A percentile compares a stretch with the other conserved stretches of the same genome.
phyloP scores from a whole-genome alignment of 1,140 invertebrate genomes.

The Polyergus mexicanus region DNA sequence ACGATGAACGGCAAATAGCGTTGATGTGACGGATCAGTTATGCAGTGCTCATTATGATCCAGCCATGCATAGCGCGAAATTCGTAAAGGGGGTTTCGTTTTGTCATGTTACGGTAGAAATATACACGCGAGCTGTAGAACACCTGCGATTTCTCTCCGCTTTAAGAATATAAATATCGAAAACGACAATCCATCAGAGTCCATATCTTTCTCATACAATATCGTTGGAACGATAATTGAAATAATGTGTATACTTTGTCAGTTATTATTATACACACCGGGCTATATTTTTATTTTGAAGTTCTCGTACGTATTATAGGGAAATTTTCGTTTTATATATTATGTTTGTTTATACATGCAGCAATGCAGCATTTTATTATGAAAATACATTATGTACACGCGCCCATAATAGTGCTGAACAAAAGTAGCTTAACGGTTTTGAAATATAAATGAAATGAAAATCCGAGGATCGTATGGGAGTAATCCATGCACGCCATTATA shows the following conservation, averaged over 20 bases:
- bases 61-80: slow-evolving; percentile 40
- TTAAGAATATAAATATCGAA: background rate
- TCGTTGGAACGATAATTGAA: background rate
- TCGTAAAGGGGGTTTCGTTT: slow-evolving; percentile 1
- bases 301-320: background rate
- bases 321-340: slow-evolving; percentile 23
- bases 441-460: slow-evolving; percentile 57
- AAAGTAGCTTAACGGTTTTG: slow-evolving; percentile 42
- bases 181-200: background rate
- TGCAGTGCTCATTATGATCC: slow-evolving; percentile 40
- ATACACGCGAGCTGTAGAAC: background rate
- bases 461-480: slow-evolving; percentile 11
- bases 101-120: slow-evolving; percentile 50
- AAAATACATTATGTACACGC: background rate
- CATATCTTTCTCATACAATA: background rate
- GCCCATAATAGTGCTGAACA: background rate
- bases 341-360: background rate
- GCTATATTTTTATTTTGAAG: slow-evolving; percentile 2
- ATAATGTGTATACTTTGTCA: background rate
- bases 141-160: slow-evolving; percentile 15
- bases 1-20: background rate
- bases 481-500: slow-evolving; percentile 8
- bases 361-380: slow-evolving; percentile 35
- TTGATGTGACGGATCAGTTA: slow-evolving; percentile 42
- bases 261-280: slow-evolving; percentile 6